Base-by-base conservation (phyloP, 64 coral and sea anemone genomes). In the Hydrozoanthus tunicans region DNA sequence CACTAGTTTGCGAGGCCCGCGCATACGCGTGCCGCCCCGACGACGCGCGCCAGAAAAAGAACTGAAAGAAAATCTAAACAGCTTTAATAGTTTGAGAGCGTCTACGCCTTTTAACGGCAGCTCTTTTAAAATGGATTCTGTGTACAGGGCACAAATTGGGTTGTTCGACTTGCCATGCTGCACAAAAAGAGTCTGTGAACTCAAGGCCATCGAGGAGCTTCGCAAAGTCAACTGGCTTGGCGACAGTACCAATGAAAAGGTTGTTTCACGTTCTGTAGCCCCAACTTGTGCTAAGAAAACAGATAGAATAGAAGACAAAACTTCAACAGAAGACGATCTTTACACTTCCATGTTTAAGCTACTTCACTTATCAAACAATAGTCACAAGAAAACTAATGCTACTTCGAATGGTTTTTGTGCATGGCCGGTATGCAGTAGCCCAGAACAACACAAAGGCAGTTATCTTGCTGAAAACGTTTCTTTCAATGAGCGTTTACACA, bases 131-230 rank as follows among this genome's bases (percentile, higher is more conserved):
- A 88, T 88, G 84, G 84, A 52, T 5, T 88, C 84, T 17, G 84
- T 88, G 5, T 88, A 88, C 55, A 88, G 84, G 59, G 84, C 84
- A 73, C 84, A 88, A 26, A 73, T 59, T 24, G 84, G 84, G 10
- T 54, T 88, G 68, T 88, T 73, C n/a, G 84, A 88, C 84, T 73
- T 88, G 11, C 84, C 84, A 8, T 88, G 84, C 20, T 59, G 84
- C 57, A 73, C 56, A 58, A 88, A 88, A 73, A 88, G 56, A 32
- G 51, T 73, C 9, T 88, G 69, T 43, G 84, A 74, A 88, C 58
- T 73, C 8, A 88, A 74, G 12, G 84, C 84, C 10, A 57, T 74
- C 51, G 84, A 88, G 4, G 53, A 73, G 74, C 84, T 88, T 88
- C 84, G 55, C 23, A 73, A 88, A 74, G 69, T 73, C 55, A 69